Percentiles rank a stretch among this genome's conserved stretches.
Conservation (phyloP, 2,888 invertebrate species). For the Ophion ellenae region DNA sequence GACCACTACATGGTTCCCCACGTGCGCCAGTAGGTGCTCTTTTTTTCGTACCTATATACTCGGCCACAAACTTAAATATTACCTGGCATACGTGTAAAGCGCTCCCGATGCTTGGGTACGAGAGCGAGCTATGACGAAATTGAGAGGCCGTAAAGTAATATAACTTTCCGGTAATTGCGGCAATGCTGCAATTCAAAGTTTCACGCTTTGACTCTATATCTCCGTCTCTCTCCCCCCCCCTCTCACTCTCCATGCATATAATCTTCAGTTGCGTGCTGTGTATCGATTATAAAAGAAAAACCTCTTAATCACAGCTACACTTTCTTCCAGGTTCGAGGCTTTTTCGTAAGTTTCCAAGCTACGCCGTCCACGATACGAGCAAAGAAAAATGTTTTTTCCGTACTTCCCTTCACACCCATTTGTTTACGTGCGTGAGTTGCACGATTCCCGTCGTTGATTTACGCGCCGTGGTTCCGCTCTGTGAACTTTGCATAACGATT, state of each 20-base stretch:
- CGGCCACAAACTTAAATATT: slow-evolving; percentile 11
- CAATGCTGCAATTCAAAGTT: slow-evolving; percentile 59
- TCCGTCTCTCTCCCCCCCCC: background rate
- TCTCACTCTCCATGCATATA: slow-evolving; percentile 33
- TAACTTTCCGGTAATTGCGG: slow-evolving; percentile 67
- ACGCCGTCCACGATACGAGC: too few relatives aligned
- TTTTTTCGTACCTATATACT: background rate
- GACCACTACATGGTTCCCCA: background rate
- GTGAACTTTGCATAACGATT: too few relatives aligned
- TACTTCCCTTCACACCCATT: too few relatives aligned
- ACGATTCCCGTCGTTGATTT: too few relatives aligned
- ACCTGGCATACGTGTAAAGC: slow-evolving; percentile 33
- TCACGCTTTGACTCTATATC: slow-evolving; percentile 32
- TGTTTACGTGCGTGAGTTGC: too few relatives aligned
- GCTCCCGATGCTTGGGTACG: slow-evolving; percentile 32
- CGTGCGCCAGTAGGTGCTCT: background rate
- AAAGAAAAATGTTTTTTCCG: too few relatives aligned
- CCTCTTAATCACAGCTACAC: slow-evolving; percentile 45
- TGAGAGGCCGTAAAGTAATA: slow-evolving; percentile 65
- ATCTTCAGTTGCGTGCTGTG: slow-evolving; percentile 47
- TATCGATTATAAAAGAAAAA: slow-evolving; percentile 48
- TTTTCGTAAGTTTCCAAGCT: too few relatives aligned
- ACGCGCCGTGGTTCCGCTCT: too few relatives aligned
- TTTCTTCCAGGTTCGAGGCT: slow-evolving; percentile 15
- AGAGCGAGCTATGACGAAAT: slow-evolving; percentile 64